Base-by-base conservation (phyloP, 2,113 vertebrate genomes). In the Megalops atlanticus region DNA sequence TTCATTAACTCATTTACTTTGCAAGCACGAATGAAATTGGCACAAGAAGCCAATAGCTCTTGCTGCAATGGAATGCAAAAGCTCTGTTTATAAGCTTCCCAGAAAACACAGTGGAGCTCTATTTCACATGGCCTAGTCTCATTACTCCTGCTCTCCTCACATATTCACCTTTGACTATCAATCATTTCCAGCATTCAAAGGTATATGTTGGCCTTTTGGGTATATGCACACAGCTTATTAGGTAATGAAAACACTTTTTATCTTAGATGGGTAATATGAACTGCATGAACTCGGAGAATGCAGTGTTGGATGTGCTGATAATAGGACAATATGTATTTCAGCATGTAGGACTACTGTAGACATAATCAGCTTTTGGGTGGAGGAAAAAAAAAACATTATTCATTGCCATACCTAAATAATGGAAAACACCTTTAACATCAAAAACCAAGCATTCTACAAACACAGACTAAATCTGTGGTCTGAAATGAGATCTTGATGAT, bases 11-110 rank as follows among this genome's bases (percentile, higher is more conserved):
- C 35, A 40, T 10, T 68, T 31, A 35, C 80, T 86, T 82, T 83
- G 85, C 76, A 85, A 86, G 89, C 40, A 84, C 74, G 86, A 89
- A 52, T 88, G 77, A 87, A 81, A 82, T 35, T 81, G 86, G 89
- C 76, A 77, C 83, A n/a, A 71, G 11, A 8, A 21, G 33, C 16
- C 18, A 16, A 38, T 33, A 69, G 64, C 7, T 69, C 64, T 69
- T 16, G 64, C 33, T 31, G 35, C 4, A 33, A 31, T 4, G n/a
- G 31, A 71, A 33, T 33, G n/a, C n/a, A 71, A 31, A 71, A 71
- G 69, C 69, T 71, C 69, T 71, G 33, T 71, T 49, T 49, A 8
- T 12, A 12, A 16, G 45, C 45, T 58, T 18, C 16, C 54, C 54
- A 58, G 54, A 58, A n/a, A n/a, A n/a, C n/a, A n/a, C n/a, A n/a